Evolutionary conservation across 2,113 vertebrate species (phyloP).

Genomic region (Chionomys nivalis): DNA sequence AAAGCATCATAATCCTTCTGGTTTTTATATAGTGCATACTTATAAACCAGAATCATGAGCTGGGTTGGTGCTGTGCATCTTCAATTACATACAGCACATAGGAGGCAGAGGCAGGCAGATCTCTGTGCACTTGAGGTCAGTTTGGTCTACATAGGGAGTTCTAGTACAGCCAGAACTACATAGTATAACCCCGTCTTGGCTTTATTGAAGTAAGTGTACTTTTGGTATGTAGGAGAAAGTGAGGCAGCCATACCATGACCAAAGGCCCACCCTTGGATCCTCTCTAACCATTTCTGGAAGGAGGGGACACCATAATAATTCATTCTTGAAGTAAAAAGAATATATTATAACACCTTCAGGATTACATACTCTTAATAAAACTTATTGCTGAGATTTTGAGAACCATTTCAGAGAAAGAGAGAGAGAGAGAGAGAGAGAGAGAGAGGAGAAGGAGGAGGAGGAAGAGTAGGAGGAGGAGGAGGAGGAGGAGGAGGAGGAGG

Average conservation of each 20-base stretch:
- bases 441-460: not conserved
- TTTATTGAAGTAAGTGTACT: not conserved
- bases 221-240: not conserved
- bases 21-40: not conserved
- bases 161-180: not conserved
- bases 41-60: not conserved
- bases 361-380: not conserved
- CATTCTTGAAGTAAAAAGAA: not conserved
- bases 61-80: not conserved
- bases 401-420: not conserved
- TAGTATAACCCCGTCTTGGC: not conserved
- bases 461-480: not conserved
- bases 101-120: not conserved
- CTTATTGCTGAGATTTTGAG: not conserved
- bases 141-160: not conserved
- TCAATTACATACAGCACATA: not conserved
- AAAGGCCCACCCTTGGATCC: not conserved
- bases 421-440: not conserved
- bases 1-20: not conserved
- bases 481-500: fast-evolving
- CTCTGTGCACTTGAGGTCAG: too few species aligned
- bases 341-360: not conserved
- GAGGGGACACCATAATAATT: not conserved
- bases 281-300: not conserved
- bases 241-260: not conserved